Evolutionary conservation across 2,888 invertebrate species (phyloP).

Genomic region (Argynnis bischoffii): DNA sequence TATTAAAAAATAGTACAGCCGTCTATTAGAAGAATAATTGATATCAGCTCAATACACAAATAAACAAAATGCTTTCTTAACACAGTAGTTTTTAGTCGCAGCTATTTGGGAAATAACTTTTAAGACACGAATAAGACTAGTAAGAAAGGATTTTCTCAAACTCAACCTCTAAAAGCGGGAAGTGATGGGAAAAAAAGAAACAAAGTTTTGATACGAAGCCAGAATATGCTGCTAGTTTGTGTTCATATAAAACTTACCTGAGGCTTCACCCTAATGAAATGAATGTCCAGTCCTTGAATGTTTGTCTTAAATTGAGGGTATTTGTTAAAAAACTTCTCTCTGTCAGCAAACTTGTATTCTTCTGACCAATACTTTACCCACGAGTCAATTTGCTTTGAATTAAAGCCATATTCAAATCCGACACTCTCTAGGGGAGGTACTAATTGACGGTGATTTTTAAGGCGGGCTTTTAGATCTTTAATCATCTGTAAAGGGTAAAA

Average conservation of each 20-base stretch:
- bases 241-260: conserved; percentile 48
- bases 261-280: conserved; percentile 88
- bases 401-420: conserved; percentile 92
- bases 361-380: conserved; percentile 90
- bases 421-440: conserved; percentile 85
- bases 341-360: conserved; percentile 84
- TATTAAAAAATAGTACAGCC: no score
- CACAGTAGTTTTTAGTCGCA: no score
- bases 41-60: no score
- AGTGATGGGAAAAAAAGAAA: no score
- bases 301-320: conserved; percentile 89
- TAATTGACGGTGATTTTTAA: conserved; percentile 54
- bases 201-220: neutral
- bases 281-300: conserved; percentile 88
- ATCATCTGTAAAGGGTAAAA: conserved; percentile 55
- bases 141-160: no score
- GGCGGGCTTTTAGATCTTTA: conserved; percentile 57
- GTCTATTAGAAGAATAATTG: no score
- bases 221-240: neutral
- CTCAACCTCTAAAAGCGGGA: no score
- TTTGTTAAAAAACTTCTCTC: conserved; percentile 86
- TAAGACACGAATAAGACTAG: no score
- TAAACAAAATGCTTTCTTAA: no score
- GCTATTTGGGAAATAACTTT: no score
- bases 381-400: conserved; percentile 83